These are phyloP conservation scores for Onthophagus sagittarius DNA, from an alignment of 2,888 invertebrate species.

Conservation along the genomic window DNA sequence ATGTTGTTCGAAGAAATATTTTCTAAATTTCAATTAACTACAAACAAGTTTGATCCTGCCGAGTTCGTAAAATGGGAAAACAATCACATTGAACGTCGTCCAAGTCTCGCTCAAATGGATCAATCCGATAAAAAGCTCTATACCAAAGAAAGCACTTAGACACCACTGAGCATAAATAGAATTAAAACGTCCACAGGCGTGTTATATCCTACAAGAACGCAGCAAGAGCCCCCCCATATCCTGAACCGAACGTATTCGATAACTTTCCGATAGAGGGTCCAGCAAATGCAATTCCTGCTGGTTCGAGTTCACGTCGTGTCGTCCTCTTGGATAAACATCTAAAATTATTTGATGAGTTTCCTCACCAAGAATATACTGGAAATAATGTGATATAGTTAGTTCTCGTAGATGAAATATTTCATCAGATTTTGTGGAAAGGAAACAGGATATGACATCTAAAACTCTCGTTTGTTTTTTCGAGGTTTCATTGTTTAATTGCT, in stretches of 20 bases:
- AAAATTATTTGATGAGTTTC: neutral
- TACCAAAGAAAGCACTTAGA: conserved; percentile 13
- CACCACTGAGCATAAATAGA: conserved; percentile 7
- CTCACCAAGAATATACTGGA: too few species aligned
- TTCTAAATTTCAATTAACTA: neutral
- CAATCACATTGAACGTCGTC: neutral
- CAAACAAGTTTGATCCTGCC: neutral
- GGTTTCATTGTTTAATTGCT: neutral
- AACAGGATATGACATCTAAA: neutral
- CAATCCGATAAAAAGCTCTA: conserved; percentile 7
- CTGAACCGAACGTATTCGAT: neutral
- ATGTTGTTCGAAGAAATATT: too few species aligned
- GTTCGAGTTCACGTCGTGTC: neutral
- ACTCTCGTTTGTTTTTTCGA: neutral
- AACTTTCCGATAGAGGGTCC: conserved; percentile 6
- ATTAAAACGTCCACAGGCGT: neutral
- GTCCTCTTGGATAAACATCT: neutral
- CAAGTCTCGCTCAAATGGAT: neutral
- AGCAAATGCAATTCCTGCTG: conserved; percentile 1
- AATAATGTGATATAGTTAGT: too few species aligned
- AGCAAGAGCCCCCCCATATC: neutral
- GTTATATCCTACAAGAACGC: neutral
- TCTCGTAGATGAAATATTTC: too few species aligned
- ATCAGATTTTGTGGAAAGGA: neutral
- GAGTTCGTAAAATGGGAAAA: neutral